Percentiles rank a stretch among this genome's conserved stretches.
Conservation (phyloP, 2,113 vertebrate genomes). For the Pterocles orientalis region DNA sequence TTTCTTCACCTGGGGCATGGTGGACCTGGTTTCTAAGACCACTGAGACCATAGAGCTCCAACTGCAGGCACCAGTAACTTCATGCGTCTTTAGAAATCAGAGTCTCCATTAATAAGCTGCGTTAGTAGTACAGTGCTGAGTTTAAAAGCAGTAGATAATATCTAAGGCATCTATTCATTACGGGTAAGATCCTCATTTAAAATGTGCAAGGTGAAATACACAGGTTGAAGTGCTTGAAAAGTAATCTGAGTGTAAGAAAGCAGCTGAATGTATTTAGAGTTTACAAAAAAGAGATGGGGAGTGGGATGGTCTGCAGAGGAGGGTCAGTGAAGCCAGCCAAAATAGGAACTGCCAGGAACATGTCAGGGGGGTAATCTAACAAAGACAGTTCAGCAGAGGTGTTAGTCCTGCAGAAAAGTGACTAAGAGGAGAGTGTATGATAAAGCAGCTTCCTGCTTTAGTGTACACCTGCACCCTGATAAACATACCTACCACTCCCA, state of each 20-base stretch:
- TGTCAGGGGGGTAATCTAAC: background rate
- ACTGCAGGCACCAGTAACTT: background rate
- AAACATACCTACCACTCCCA: background rate
- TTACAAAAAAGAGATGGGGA: background rate
- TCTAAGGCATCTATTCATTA: background rate
- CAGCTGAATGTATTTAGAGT: background rate
- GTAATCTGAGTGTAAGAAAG: background rate
- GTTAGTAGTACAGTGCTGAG: background rate
- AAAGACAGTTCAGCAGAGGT: background rate
- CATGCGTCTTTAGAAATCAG: background rate
- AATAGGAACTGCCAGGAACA: background rate
- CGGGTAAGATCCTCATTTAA: background rate
- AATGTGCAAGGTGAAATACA: background rate
- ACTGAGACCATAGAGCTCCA: background rate
- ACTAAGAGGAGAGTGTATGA: background rate
- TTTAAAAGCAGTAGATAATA: background rate
- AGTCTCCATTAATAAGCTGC: background rate
- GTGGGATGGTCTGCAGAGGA: background rate
- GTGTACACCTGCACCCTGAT: background rate
- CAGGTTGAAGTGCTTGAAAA: background rate
- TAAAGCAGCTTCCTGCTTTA: background rate
- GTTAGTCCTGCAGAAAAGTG: background rate
- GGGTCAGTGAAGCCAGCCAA: background rate
- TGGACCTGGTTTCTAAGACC: background rate
- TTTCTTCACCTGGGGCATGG: background rate